Conservation (phyloP, 2,888 invertebrate genomes). For the Troilus luridus region DNA sequence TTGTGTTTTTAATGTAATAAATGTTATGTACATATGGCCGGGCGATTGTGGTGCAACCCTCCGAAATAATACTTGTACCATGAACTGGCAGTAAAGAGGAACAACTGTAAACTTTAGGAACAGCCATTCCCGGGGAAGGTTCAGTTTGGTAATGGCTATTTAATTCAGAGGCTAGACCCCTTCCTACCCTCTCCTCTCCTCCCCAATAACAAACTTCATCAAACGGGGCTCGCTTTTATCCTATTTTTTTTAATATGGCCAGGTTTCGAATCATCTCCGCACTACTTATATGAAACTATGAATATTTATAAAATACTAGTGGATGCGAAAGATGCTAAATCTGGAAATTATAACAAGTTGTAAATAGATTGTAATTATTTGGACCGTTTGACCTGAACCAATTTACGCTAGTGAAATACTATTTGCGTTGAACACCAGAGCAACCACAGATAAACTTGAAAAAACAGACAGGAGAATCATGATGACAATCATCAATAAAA, state of each 20-base stretch:
- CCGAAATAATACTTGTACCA: background rate
- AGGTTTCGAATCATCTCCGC: background rate
- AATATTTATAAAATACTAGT: background rate
- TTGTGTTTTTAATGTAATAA: too few relatives aligned
- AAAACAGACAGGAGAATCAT: too few relatives aligned
- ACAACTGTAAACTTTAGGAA: background rate
- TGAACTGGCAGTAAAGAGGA: background rate
- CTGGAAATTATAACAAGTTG: too few relatives aligned
- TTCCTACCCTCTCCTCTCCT: background rate
- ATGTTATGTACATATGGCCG: too few relatives aligned
- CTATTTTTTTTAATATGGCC: background rate
- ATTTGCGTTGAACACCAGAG: too few relatives aligned
- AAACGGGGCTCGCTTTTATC: background rate
- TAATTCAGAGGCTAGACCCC: background rate
- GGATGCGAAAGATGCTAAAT: too few relatives aligned
- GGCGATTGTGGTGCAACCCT: background rate
- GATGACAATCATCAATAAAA: too few relatives aligned
- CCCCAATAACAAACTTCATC: constrained; percentile 2
- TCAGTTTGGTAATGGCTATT: background rate
- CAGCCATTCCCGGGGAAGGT: background rate
- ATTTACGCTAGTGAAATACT: too few relatives aligned
- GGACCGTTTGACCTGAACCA: too few relatives aligned
- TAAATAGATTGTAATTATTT: too few relatives aligned
- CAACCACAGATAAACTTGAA: too few relatives aligned
- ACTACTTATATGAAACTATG: background rate